These are phyloP conservation scores for Aphaenogaster ashmeadi DNA, from an alignment of 1,140 invertebrate species.

Conservation along the genomic window DNA sequence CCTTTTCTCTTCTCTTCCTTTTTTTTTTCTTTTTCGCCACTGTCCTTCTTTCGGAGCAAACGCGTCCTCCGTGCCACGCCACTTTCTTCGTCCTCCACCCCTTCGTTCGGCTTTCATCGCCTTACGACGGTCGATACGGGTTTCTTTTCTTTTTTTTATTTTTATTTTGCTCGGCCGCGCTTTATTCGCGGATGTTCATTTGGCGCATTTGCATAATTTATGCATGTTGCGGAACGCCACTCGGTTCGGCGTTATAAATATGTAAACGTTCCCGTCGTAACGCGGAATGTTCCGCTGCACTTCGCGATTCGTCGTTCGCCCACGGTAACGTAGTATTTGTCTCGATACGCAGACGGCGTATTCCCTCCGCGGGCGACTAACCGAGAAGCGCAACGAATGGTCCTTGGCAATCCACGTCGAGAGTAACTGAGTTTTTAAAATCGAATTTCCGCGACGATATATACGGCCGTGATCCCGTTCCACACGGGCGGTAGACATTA, in stretches of 20 bases:
- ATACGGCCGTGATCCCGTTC: conserved; percentile 54
- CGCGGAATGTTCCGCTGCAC: conserved; percentile 60
- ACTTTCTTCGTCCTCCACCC: conserved; percentile 2
- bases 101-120: conserved; percentile 38
- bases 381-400: conserved; percentile 64
- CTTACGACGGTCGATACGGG: conserved; percentile 39
- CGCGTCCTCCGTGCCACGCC: background rate
- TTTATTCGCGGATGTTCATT: conserved; percentile 62
- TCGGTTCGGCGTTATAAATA: conserved; percentile 64
- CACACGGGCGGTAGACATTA: conserved; percentile 54
- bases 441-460: conserved; percentile 63
- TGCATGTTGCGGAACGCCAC: conserved; percentile 60
- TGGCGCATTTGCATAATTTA: conserved; percentile 63
- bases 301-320: conserved; percentile 63
- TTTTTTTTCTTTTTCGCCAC: background rate
- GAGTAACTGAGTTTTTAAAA: conserved; percentile 67
- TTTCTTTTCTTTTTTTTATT: background rate
- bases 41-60: no score
- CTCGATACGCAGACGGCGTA: conserved; percentile 57
- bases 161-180: conserved; percentile 20
- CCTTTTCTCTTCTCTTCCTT: no score
- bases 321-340: conserved; percentile 58
- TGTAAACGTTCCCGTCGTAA: conserved; percentile 62
- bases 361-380: conserved; percentile 61
- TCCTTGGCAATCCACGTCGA: conserved; percentile 64